Conservation (phyloP, 2,888 invertebrate genomes). For the Campoplex nolae region DNA sequence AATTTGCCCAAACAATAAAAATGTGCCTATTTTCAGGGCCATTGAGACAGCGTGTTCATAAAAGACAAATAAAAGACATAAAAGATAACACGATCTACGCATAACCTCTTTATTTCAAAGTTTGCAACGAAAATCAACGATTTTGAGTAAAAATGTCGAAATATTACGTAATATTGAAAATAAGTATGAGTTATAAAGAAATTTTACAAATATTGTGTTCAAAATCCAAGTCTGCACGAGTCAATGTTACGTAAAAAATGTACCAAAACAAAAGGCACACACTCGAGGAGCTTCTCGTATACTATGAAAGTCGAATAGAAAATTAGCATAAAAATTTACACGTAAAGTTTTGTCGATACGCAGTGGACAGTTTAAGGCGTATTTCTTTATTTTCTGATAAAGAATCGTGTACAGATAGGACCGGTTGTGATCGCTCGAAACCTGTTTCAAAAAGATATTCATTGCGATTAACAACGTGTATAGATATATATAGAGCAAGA, state of each 20-base stretch:
- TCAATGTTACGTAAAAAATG: neutral
- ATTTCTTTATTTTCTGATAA: constrained; percentile 19
- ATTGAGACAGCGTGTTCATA: neutral
- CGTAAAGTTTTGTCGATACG: neutral
- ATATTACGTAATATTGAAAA: too few relatives aligned
- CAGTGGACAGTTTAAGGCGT: neutral
- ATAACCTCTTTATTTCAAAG: neutral
- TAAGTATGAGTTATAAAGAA: too few relatives aligned
- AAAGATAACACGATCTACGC: neutral
- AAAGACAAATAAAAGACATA: neutral
- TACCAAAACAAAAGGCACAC: neutral
- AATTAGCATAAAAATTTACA: constrained; percentile 28
- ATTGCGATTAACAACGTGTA: neutral
- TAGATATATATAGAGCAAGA: neutral
- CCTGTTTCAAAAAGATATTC: constrained; percentile 26
- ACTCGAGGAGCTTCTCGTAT: neutral
- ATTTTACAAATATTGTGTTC: neutral
- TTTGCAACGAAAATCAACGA: neutral
- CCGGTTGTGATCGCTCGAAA: constrained; percentile 30
- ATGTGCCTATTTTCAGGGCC: neutral
- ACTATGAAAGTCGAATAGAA: neutral
- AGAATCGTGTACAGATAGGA: constrained; percentile 34
- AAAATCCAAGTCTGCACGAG: neutral
- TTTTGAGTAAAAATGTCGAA: neutral
- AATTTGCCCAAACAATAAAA: neutral